These are phyloP conservation scores for Pseudotriccus pelzelni DNA, from an alignment of 2,797 vertebrate species.

Conservation along the genomic window DNA sequence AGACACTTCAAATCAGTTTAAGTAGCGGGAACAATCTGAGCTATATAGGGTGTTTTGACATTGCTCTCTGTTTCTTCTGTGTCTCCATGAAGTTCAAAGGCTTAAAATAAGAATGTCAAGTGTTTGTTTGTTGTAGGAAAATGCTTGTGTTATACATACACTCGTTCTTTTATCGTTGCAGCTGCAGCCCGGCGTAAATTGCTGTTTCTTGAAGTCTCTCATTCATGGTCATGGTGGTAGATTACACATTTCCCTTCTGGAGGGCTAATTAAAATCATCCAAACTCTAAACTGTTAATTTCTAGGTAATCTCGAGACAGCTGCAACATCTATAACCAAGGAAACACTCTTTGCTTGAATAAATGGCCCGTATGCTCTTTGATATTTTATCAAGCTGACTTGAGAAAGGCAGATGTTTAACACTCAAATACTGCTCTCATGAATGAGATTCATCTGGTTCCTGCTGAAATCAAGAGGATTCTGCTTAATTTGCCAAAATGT, in stretches of 20 bases:
- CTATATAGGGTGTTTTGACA: not conserved
- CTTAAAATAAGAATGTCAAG: not conserved
- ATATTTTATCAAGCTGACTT: not conserved
- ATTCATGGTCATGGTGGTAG: not conserved
- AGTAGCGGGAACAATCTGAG: not conserved
- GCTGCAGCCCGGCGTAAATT: constrained; percentile 21
- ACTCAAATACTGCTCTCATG: not conserved
- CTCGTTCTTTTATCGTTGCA: constrained; percentile 6
- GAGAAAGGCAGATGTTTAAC: not conserved
- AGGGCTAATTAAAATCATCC: constrained; percentile 26
- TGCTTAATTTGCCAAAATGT: not conserved
- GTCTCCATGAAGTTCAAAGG: not conserved
- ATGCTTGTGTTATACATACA: not conserved
- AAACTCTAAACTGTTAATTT: constrained; percentile 38
- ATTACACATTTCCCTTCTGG: constrained; percentile 39
- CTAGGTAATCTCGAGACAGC: not conserved
- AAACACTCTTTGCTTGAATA: not conserved
- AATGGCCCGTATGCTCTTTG: not conserved
- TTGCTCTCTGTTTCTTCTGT: not conserved
- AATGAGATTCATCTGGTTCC: not conserved
- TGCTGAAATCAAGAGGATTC: not conserved
- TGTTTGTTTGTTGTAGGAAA: constrained; percentile 35
- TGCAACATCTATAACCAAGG: not conserved
- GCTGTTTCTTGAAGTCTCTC: constrained; percentile 1
- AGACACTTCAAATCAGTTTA: not conserved